phyloP scores from a whole-genome alignment of 2,888 invertebrate species.

The Actias luna region DNA sequence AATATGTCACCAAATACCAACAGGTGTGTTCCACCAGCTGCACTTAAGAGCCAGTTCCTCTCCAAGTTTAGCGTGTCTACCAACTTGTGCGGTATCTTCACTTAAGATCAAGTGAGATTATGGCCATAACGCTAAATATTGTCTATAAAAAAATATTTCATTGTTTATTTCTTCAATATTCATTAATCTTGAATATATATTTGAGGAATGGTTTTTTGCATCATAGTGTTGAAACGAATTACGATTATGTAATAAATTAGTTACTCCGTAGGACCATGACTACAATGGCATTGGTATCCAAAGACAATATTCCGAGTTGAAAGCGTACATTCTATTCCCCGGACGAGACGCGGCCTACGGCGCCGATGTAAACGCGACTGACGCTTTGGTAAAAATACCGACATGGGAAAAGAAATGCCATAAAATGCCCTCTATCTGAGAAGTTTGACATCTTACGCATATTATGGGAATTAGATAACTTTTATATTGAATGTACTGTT shows the following conservation, averaged over 20 bases:
- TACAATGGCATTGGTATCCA: background rate
- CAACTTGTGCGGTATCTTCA: too few species aligned
- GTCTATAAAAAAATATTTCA: too few species aligned
- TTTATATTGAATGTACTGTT: constrained; percentile 42
- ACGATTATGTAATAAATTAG: background rate
- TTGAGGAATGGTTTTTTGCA: too few species aligned
- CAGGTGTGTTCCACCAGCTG: too few species aligned
- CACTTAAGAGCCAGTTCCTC: too few species aligned
- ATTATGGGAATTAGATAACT: constrained; percentile 75
- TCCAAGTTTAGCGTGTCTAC: too few species aligned
- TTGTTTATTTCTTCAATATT: too few species aligned
- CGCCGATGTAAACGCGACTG: constrained; percentile 32
- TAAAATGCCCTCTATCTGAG: constrained; percentile 57
- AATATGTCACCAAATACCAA: too few species aligned
- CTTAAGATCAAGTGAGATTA: too few species aligned
- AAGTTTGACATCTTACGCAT: constrained; percentile 75
- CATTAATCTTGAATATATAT: too few species aligned
- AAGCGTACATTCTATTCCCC: constrained; percentile 18
- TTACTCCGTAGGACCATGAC: background rate
- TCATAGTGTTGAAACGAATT: too few species aligned
- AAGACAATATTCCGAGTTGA: constrained; percentile 6
- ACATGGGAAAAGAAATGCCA: constrained; percentile 43
- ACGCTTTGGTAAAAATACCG: constrained; percentile 44
- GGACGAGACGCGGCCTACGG: constrained; percentile 22
- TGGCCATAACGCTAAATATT: too few species aligned